A percentile compares a stretch with the other conserved stretches of the same genome.
These are phyloP conservation scores for Helostoma temminkii DNA, from an alignment of 2,797 vertebrate genomes.

Conservation along the genomic window DNA sequence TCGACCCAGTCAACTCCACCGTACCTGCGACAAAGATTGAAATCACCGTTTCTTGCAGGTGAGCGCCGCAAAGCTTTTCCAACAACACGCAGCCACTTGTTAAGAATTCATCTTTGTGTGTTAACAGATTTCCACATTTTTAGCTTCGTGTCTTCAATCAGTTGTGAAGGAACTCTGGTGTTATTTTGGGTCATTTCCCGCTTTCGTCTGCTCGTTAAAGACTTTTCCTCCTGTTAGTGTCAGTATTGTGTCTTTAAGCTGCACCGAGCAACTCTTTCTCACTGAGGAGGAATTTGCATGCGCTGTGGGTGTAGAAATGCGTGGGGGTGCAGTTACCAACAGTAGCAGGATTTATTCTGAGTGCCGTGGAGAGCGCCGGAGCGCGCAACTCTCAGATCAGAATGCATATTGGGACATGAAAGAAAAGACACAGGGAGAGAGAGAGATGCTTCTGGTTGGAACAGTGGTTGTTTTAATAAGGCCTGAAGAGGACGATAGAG, in stretches of 20 bases:
- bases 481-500: neutral
- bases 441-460: too few relatives aligned
- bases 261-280: constrained; percentile 36
- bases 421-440: neutral
- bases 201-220: neutral
- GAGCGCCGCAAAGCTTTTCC: constrained; percentile 44
- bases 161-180: neutral
- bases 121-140: neutral
- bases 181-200: constrained; percentile 13
- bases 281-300: constrained; percentile 46
- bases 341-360: constrained; percentile 62
- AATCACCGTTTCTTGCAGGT: constrained; percentile 95
- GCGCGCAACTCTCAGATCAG: constrained; percentile 59
- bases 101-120: neutral
- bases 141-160: neutral
- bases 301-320: constrained; percentile 69
- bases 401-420: constrained; percentile 31
- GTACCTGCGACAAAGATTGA: constrained; percentile 96
- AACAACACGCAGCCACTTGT: neutral
- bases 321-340: constrained; percentile 62
- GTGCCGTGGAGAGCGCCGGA: constrained; percentile 49
- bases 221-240: constrained; percentile 22
- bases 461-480: constrained; percentile 9
- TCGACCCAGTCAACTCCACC: constrained; percentile 88
- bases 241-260: constrained; percentile 4